Conservation (phyloP, 1,140 invertebrate genomes). For the Pteromalus puparum region DNA sequence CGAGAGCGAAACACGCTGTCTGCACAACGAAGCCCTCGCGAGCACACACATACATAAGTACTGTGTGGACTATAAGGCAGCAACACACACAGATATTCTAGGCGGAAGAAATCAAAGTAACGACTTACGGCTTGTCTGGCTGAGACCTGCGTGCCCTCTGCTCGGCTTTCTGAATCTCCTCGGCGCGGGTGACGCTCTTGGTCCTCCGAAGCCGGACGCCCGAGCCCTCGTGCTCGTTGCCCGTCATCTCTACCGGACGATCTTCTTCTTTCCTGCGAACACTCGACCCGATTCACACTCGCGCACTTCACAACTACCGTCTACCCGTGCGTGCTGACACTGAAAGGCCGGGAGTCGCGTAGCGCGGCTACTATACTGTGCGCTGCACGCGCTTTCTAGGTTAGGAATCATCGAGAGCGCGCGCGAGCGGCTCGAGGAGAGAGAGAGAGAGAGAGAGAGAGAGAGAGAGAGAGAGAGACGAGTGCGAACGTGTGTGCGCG, state of each 20-base stretch:
- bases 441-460: conserved; percentile 4
- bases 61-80: background rate
- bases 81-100: background rate
- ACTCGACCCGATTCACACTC: background rate
- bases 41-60: background rate
- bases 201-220: conserved; percentile 82
- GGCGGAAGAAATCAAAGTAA: background rate
- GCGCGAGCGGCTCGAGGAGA: background rate
- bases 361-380: background rate
- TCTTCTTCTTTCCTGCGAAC: background rate
- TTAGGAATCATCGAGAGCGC: conserved; percentile 13
- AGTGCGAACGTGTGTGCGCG: background rate
- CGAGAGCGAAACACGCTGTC: no score
- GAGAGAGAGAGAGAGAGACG: background rate
- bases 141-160: conserved; percentile 86
- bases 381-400: conserved; percentile 9
- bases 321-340: background rate
- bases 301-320: background rate
- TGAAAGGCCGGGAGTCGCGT: background rate
- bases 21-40: background rate
- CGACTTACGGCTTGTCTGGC: conserved; percentile 91
- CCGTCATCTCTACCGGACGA: conserved; percentile 2
- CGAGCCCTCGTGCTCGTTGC: conserved; percentile 64
- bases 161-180: conserved; percentile 89
- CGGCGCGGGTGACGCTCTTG: conserved; percentile 90